A percentile compares a stretch with the other conserved stretches of the same genome.
These are phyloP conservation scores for Caretta caretta DNA, from an alignment of 2,113 vertebrate genomes.

Conservation along the genomic window DNA sequence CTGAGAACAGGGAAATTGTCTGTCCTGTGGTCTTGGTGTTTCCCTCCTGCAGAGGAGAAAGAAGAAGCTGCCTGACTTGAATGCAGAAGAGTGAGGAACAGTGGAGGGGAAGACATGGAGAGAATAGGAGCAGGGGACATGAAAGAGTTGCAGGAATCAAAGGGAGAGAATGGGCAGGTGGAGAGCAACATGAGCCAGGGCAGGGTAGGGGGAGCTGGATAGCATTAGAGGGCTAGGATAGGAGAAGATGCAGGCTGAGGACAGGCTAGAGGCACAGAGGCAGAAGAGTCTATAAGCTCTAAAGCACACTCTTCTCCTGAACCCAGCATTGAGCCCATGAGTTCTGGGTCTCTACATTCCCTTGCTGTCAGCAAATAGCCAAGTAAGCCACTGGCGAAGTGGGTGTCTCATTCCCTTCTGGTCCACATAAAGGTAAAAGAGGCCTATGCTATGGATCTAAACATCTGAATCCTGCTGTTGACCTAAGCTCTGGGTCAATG, in stretches of 20 bases:
- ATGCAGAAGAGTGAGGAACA: neutral
- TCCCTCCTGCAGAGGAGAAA: conserved; percentile 9
- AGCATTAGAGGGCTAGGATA: neutral
- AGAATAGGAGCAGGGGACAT: neutral
- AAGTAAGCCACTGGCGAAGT: neutral
- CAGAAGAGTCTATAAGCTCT: neutral
- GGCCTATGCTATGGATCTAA: neutral
- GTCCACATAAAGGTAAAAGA: neutral
- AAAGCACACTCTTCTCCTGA: neutral
- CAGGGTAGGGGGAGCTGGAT: neutral
- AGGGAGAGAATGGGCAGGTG: neutral
- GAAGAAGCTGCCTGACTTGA: neutral
- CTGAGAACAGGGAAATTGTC: neutral
- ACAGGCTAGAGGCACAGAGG: neutral
- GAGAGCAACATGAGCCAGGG: neutral
- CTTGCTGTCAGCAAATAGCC: neutral
- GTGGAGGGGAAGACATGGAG: conserved; percentile 33
- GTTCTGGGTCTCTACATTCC: accelerated
- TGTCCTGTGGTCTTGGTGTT: accelerated
- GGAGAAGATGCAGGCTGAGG: neutral
- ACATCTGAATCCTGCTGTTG: neutral
- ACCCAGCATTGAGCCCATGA: neutral
- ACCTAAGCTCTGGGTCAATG: accelerated
- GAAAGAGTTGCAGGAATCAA: neutral
- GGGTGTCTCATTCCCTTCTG: accelerated